Evolutionary conservation across 2,113 vertebrate species (phyloP).

Genomic region (Phrynosoma blainvillii): DNA sequence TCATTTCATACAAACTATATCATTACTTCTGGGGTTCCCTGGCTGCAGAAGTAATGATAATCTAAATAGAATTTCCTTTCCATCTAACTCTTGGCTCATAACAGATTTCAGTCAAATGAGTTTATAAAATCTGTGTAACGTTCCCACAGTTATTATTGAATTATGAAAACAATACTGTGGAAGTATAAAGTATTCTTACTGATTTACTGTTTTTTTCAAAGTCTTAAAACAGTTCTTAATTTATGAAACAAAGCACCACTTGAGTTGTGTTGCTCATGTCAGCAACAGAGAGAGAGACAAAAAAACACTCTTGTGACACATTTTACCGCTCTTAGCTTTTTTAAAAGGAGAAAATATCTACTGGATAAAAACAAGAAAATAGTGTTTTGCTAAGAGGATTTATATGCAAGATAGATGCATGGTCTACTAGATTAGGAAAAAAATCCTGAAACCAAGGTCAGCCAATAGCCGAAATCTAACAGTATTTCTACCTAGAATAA

Average conservation of each 20-base stretch:
- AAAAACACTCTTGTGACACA: background rate
- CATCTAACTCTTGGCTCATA: conserved; percentile 12
- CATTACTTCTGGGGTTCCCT: background rate
- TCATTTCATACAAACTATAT: background rate
- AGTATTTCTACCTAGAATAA: too few species aligned
- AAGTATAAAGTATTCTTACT: conserved; percentile 36
- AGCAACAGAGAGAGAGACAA: background rate
- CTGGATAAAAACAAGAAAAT: too few species aligned
- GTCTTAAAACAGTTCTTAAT: background rate
- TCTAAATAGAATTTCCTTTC: background rate
- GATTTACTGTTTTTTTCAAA: background rate
- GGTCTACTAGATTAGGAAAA: background rate
- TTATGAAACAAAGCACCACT: background rate
- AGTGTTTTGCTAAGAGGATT: background rate
- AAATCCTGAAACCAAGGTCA: background rate
- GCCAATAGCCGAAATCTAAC: background rate
- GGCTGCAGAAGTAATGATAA: background rate
- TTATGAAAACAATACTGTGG: background rate
- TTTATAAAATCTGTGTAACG: conserved; percentile 12
- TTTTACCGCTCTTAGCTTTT: background rate
- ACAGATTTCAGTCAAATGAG: background rate
- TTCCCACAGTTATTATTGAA: conserved; percentile 16
- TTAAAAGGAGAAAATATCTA: too few species aligned
- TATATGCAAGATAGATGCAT: background rate
- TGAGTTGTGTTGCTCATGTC: conserved; percentile 32